Evolutionary conservation across 2,888 invertebrate genomes (phyloP).

Genomic region (Mystacides longicornis): DNA sequence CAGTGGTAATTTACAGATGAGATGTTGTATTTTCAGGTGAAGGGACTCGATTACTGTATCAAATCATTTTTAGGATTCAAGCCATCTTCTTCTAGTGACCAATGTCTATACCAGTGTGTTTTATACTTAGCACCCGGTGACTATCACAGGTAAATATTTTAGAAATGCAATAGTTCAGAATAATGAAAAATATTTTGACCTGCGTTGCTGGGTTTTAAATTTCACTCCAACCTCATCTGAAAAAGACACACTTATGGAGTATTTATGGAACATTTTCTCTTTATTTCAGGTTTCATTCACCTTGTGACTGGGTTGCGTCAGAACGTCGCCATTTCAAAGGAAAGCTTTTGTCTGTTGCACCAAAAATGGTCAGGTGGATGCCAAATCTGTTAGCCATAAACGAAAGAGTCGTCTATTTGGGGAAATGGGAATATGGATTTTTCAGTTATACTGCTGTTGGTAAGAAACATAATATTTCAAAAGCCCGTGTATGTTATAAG

Average conservation of each 20-base stretch:
- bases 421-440: constrained; percentile 62
- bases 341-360: constrained; percentile 60
- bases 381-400: constrained; percentile 62
- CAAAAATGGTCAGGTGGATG: constrained; percentile 54
- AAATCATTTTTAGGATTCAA: constrained; percentile 53
- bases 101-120: constrained; percentile 55
- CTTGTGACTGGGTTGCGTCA: constrained; percentile 56
- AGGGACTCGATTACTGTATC: constrained; percentile 60
- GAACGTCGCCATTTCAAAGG: constrained; percentile 64
- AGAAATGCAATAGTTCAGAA: no score
- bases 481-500: no score
- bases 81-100: constrained; percentile 33
- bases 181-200: no score
- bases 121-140: constrained; percentile 70
- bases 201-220: no score
- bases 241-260: no score
- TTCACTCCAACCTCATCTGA: no score
- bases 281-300: constrained; percentile 62
- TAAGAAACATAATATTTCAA: no score
- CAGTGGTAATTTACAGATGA: no score
- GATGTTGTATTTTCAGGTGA: constrained; percentile 55
- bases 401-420: constrained; percentile 60
- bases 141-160: constrained; percentile 54
- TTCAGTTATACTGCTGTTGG: constrained; percentile 66
- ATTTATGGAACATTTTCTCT: no score